Evolutionary conservation across 2,888 invertebrate genomes (phyloP).

Genomic region (Temnothorax ravouxi): DNA sequence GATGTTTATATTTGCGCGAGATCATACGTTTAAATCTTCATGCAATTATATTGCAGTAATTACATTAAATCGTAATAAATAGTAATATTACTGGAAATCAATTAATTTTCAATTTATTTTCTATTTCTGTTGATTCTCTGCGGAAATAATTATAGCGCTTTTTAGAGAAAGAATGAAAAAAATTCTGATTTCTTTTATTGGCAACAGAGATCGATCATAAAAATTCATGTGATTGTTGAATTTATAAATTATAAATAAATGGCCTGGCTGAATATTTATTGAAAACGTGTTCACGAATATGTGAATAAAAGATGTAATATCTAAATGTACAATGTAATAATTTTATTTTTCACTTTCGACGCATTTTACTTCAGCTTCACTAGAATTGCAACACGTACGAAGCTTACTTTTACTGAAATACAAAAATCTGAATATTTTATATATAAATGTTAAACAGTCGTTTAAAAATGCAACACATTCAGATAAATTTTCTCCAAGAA

Average conservation of each 20-base stretch:
- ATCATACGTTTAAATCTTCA: neutral
- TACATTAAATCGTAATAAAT: neutral
- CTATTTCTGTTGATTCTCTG: neutral
- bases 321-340: neutral
- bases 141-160: neutral
- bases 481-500: neutral
- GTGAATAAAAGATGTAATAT: constrained; percentile 12
- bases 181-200: neutral
- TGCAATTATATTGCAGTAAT: constrained; percentile 11
- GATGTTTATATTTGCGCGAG: neutral
- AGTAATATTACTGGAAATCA: neutral
- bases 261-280: neutral
- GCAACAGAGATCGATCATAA: neutral
- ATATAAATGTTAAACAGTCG: neutral
- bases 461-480: neutral
- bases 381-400: neutral
- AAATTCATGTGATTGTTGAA: neutral
- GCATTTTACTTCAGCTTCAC: neutral
- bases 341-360: neutral
- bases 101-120: constrained; percentile 5
- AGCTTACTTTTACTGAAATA: neutral
- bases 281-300: constrained; percentile 11
- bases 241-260: constrained; percentile 29
- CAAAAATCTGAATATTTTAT: neutral
- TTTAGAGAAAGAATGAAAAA: neutral